Conservation (phyloP, 2,113 vertebrate species). For the Ariopsis seemanni region DNA sequence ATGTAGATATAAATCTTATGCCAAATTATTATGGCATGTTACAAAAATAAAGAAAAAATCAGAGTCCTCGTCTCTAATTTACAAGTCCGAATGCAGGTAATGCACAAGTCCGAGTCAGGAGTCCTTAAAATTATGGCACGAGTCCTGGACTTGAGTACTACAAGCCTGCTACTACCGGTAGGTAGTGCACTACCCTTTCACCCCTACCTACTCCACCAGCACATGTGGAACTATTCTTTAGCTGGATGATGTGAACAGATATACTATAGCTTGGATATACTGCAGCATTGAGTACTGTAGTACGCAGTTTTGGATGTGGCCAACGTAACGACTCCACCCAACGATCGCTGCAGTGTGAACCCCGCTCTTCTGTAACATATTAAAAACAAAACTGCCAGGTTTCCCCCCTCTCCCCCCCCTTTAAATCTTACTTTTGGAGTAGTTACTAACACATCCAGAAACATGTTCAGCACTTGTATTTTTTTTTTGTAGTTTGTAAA, state of each 20-base stretch:
- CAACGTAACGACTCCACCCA: not conserved
- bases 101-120: too few relatives aligned
- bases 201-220: not conserved
- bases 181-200: not conserved
- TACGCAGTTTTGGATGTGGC: not conserved
- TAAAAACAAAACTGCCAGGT: not conserved
- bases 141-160: too few relatives aligned
- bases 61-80: too few relatives aligned
- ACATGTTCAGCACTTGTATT: constrained; percentile 76
- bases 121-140: too few relatives aligned
- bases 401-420: not conserved
- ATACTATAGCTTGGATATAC: not conserved
- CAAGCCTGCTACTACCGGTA: not conserved
- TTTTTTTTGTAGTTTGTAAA: constrained; percentile 69
- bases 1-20: too few relatives aligned
- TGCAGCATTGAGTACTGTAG: not conserved
- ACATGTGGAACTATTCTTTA: not conserved
- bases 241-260: not conserved
- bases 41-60: too few relatives aligned
- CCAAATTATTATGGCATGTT: too few relatives aligned
- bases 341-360: not conserved
- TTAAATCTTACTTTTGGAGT: constrained; percentile 61
- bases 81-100: too few relatives aligned
- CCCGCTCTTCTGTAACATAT: not conserved
- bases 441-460: constrained; percentile 74